Conservation (phyloP, 2,888 invertebrate species). For the Coronaproctus castanopsis region DNA sequence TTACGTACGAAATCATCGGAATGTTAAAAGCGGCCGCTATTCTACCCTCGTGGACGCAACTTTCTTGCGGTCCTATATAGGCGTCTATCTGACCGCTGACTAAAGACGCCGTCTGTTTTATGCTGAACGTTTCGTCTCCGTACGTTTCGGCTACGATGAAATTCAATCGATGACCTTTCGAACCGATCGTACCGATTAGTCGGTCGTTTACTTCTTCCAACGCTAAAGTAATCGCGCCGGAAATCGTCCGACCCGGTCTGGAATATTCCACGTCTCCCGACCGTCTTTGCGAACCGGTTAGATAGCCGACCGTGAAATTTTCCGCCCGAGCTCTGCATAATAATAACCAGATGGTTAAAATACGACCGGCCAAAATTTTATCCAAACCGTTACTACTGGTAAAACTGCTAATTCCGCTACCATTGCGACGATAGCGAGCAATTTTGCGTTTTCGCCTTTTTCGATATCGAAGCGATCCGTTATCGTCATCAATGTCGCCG, state of each 20-base stretch:
- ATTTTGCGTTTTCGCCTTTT: no score
- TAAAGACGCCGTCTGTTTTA: constrained; percentile 60
- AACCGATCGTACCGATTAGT: constrained; percentile 16
- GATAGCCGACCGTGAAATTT: constrained; percentile 56
- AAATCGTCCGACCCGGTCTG: constrained; percentile 48
- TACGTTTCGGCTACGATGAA: constrained; percentile 61
- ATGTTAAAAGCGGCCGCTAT: constrained; percentile 86
- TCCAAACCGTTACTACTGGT: no score
- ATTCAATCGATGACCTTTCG: constrained; percentile 16
- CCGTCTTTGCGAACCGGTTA: constrained; percentile 62
- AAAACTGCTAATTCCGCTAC: no score
- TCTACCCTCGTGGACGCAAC: constrained; percentile 77
- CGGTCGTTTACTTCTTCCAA: constrained; percentile 44
- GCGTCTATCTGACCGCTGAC: constrained; percentile 68
- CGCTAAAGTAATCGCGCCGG: constrained; percentile 72
- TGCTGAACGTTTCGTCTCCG: constrained; percentile 71
- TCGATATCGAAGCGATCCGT: no score
- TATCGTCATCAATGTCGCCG: no score
- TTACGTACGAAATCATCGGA: constrained; percentile 91
- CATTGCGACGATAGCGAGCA: no score
- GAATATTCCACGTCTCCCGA: constrained; percentile 59
- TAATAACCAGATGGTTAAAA: not conserved
- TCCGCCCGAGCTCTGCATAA: constrained; percentile 1
- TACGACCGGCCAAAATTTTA: no score
- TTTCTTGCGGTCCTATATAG: constrained; percentile 76